These are phyloP conservation scores for Eumaeus atala DNA, from an alignment of 1,140 invertebrate genomes.

Conservation along the genomic window DNA sequence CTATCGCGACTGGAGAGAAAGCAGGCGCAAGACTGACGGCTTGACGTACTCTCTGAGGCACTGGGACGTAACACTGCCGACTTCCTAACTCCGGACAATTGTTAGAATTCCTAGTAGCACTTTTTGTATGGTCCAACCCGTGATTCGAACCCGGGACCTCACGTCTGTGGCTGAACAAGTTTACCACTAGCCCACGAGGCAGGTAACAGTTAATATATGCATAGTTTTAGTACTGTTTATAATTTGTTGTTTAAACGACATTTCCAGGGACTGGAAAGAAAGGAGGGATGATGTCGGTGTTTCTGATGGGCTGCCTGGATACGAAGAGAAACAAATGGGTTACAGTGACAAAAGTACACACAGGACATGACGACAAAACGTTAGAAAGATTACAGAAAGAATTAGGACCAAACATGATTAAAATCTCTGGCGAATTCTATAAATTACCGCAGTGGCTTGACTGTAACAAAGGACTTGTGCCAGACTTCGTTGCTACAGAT, in stretches of 20 bases:
- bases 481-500: slow-evolving; percentile 90
- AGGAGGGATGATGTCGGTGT: slow-evolving; percentile 94
- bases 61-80: no score
- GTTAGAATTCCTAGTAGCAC: no score
- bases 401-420: slow-evolving; percentile 81
- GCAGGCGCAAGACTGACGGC: no score
- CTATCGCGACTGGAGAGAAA: no score
- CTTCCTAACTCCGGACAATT: no score
- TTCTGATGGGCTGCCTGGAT: slow-evolving; percentile 93
- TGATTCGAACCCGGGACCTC: no score
- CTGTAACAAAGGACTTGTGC: slow-evolving; percentile 87
- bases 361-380: slow-evolving; percentile 90
- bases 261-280: slow-evolving; percentile 85
- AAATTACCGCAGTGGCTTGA: slow-evolving; percentile 87
- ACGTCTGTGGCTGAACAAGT: no score
- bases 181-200: no score
- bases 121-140: no score
- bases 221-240: background rate
- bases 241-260: background rate
- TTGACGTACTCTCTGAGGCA: no score
- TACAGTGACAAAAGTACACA: slow-evolving; percentile 92
- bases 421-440: slow-evolving; percentile 81
- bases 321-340: slow-evolving; percentile 81
- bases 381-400: slow-evolving; percentile 84
- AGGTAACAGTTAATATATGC: no score